Percentiles rank a stretch among this genome's conserved stretches.
phyloP scores from a whole-genome alignment of 2,888 invertebrate genomes.

The Folsomia manolachei region DNA sequence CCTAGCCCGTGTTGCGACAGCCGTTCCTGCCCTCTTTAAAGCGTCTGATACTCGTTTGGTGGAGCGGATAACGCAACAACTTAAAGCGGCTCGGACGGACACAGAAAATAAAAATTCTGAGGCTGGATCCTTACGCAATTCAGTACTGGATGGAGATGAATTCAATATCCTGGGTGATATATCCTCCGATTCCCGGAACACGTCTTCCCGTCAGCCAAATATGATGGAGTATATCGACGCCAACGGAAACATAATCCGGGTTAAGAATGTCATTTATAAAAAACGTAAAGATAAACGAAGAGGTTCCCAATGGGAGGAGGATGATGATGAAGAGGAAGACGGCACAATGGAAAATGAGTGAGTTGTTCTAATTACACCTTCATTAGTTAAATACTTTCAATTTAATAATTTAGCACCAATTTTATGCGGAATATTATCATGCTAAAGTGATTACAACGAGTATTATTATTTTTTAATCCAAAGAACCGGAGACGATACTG shows the following conservation, averaged over 20 bases:
- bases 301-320: not conserved
- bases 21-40: constrained; percentile 17
- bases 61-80: not conserved
- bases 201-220: not conserved
- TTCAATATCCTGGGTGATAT: not conserved
- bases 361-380: not conserved
- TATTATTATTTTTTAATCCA: too few species aligned
- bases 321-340: not conserved
- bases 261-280: constrained; percentile 5
- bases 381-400: not conserved
- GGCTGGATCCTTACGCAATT: not conserved
- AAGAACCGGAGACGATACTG: not conserved
- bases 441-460: too few species aligned
- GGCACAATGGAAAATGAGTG: not conserved
- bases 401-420: too few species aligned
- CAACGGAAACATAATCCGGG: not conserved
- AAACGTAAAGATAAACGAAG: not conserved
- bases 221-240: not conserved
- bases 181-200: not conserved
- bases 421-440: not conserved
- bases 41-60: not conserved
- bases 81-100: not conserved
- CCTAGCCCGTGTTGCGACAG: constrained; percentile 27
- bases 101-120: not conserved
- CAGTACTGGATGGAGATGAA: not conserved